These are phyloP conservation scores for Corythornis leucogaster DNA, from an alignment of 2,797 vertebrate species.

Conservation along the genomic window DNA sequence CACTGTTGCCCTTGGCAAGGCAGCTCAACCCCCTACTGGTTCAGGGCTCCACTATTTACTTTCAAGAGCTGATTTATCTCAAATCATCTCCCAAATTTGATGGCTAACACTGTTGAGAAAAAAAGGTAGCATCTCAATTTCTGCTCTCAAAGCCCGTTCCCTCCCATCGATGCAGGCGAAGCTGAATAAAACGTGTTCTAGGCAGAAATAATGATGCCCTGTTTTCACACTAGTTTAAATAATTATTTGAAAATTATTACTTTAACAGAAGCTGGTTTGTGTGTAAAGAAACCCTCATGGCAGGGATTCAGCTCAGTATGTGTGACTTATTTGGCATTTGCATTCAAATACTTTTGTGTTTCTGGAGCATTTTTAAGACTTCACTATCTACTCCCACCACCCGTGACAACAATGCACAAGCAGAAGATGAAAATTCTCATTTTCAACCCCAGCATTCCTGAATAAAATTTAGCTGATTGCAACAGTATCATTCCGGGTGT, in stretches of 20 bases:
- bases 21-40: background rate
- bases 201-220: background rate
- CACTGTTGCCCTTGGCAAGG: background rate
- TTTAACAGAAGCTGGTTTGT: conserved; percentile 15
- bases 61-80: background rate
- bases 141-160: background rate
- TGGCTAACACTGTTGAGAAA: background rate
- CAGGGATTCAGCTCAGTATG: background rate
- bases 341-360: conserved; percentile 49
- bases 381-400: background rate
- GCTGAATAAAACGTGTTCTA: background rate
- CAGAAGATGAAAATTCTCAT: conserved; percentile 24
- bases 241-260: background rate
- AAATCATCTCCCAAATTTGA: background rate
- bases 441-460: conserved; percentile 48
- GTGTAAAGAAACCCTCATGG: background rate
- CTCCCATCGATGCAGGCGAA: background rate
- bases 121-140: background rate
- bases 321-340: conserved; percentile 30
- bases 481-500: conserved; percentile 43
- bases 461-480: conserved; percentile 59
- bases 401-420: background rate
- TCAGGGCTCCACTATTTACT: background rate
- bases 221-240: conserved; percentile 10
- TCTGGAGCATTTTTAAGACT: conserved; percentile 3